Percentiles rank a stretch among this genome's conserved stretches.
Conservation (phyloP, 2,888 invertebrate genomes). For the Anaspis maculata region DNA sequence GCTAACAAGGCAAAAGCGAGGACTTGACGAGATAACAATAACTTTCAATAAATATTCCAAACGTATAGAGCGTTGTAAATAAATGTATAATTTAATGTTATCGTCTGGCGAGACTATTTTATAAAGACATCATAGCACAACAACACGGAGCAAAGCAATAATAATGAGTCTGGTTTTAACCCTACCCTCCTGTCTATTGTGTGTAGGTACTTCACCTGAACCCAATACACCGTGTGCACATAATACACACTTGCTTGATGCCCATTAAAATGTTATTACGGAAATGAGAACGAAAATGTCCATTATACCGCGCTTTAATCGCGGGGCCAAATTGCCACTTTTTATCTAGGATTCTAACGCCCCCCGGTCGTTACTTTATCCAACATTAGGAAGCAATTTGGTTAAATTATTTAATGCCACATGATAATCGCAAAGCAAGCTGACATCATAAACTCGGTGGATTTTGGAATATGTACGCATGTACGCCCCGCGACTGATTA, state of each 20-base stretch:
- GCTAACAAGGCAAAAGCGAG: constrained; percentile 8
- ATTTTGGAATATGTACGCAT: no score
- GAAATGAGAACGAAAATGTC: constrained; percentile 14
- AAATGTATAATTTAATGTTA: constrained; percentile 10
- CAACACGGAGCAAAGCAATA: no score
- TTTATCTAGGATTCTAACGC: constrained; percentile 10
- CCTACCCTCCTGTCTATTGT: constrained; percentile 12
- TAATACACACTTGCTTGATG: constrained; percentile 10
- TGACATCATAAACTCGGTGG: no score
- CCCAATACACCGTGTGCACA: no score
- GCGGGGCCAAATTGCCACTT: no score
- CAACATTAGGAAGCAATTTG: constrained; percentile 11
- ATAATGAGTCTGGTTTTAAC: constrained; percentile 10
- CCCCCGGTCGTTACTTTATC: constrained; percentile 8
- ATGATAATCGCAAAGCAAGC: no score
- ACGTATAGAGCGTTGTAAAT: constrained; percentile 10
- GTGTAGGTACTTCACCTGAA: no score
- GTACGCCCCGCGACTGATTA: no score
- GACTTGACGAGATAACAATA: constrained; percentile 14
- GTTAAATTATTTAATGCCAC: constrained; percentile 14
- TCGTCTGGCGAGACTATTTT: constrained; percentile 7
- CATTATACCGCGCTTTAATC: constrained; percentile 14
- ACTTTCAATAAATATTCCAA: constrained; percentile 9
- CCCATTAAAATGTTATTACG: constrained; percentile 15
- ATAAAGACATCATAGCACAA: constrained; percentile 15